Evolutionary conservation across 2,888 invertebrate genomes (phyloP), one percentile per base, ranked within the genome.

Genomic region (Carabus problematicus): DNA sequence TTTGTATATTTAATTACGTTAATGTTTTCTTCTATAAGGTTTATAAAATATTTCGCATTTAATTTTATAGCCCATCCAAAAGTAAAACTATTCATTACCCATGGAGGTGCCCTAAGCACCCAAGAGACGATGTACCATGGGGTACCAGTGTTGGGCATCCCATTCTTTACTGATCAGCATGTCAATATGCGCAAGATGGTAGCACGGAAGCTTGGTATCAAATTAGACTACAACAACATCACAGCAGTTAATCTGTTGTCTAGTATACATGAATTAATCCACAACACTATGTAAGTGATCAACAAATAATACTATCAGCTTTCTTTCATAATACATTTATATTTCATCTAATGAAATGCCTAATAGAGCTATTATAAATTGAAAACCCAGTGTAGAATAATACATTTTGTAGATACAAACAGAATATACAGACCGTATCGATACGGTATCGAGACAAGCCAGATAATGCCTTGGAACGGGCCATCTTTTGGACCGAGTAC

Each of bases 131-230:
- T 72, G 56, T 72, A 71, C 54, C 73, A 74, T 61, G 74, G 72
- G 14, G 71, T 74, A 16, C 74, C 74, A 42, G 69, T 73, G n/a
- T 43, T 74, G 8, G 70, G 75, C 6, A 74, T 79, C 16, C 79
- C 78, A 0, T 70, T 78, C 16, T 74, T 75, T 42, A 73, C 63
- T 3, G 78, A 78, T 60, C 77, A 78, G 59, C 67, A 74, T 42
- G 45, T 75, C 9, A 80, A 80, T 70, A 73, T 77, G 71, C 56
- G 70, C n/a, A 74, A 75, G 56, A 74, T 79, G 39, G 75, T 74
- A 18, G 64, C 71, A 6, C 72, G 74, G 11, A 77, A 77, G 45
- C 70, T 75, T 56, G 78, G 75, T 0, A 54, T 72, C 4, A 71
- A 63, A 19, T 29, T 78, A 11, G 73, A 75, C 64, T 72, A 73